Percentiles rank a stretch among this genome's conserved stretches.
These are phyloP conservation scores for Axea sp. DNA, from an alignment of 2,888 invertebrate genomes.

Conservation along the genomic window DNA sequence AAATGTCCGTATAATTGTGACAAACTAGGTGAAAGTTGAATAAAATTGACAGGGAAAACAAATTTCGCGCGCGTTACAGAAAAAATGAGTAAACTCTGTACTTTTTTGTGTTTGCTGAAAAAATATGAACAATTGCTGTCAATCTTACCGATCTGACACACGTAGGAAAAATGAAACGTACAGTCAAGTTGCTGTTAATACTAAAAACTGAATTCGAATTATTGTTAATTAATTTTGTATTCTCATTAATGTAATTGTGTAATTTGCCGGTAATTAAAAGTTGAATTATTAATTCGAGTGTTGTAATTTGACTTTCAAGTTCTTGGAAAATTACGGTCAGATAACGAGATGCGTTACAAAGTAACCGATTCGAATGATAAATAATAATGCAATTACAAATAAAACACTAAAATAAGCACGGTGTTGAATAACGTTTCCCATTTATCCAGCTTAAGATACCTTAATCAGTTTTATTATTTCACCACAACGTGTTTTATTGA, in stretches of 20 bases:
- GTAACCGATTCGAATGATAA: no score
- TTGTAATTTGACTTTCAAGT: not conserved
- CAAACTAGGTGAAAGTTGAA: conserved; percentile 54
- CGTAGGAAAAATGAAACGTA: conserved; percentile 26
- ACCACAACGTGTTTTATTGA: no score
- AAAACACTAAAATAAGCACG: no score
- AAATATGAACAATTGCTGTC: conserved; percentile 50
- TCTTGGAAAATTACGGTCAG: not conserved
- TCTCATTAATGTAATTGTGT: conserved; percentile 10
- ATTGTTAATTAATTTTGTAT: conserved; percentile 14
- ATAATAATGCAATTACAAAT: no score
- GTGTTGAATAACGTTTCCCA: no score
- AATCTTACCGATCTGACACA: conserved; percentile 39
- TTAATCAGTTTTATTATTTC: no score
- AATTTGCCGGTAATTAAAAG: conserved; percentile 18
- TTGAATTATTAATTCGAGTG: conserved; percentile 4
- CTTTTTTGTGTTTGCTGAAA: conserved; percentile 36
- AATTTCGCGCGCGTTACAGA: conserved; percentile 35
- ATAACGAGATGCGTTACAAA: no score
- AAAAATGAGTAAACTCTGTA: conserved; percentile 47
- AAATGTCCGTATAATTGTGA: conserved; percentile 51
- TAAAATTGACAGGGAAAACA: conserved; percentile 51
- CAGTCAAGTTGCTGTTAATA: conserved; percentile 12
- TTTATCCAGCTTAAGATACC: no score
- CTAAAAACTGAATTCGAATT: not conserved